Percentiles rank a stretch among this genome's conserved stretches.
Conservation (phyloP, 2,113 vertebrate species). For the Pseudonaja textilis region DNA sequence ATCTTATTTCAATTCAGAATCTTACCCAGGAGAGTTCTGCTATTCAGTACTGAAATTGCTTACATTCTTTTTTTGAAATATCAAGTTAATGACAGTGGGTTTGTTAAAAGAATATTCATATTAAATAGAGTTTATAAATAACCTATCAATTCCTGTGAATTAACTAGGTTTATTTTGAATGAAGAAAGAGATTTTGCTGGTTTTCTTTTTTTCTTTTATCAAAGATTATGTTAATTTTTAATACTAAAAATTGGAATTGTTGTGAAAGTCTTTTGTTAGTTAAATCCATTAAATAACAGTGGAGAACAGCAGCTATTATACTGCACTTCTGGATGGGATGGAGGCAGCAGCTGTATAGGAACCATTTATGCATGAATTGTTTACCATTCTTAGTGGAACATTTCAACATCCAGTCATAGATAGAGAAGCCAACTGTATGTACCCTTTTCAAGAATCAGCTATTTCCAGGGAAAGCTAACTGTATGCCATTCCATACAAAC, state of each 20-base stretch:
- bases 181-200: slow-evolving; percentile 10
- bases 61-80: background rate
- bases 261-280: background rate
- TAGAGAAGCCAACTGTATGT: background rate
- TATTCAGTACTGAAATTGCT: background rate
- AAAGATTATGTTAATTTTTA: slow-evolving; percentile 22
- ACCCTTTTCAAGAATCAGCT: background rate
- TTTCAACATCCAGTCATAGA: background rate
- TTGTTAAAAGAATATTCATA: slow-evolving; percentile 12
- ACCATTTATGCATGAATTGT: background rate
- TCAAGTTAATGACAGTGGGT: slow-evolving; percentile 6
- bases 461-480: background rate
- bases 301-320: background rate
- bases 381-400: background rate
- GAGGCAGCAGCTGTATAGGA: background rate
- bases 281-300: slow-evolving; percentile 5
- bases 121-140: slow-evolving; percentile 10
- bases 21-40: slow-evolving; percentile 2
- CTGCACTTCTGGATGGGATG: background rate
- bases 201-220: background rate
- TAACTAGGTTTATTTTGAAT: background rate
- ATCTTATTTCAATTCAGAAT: background rate
- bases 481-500: background rate
- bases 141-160: background rate
- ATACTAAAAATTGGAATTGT: background rate